Evolutionary conservation across 2,888 invertebrate species (phyloP).

Genomic region (Drosophila paranaensis): DNA sequence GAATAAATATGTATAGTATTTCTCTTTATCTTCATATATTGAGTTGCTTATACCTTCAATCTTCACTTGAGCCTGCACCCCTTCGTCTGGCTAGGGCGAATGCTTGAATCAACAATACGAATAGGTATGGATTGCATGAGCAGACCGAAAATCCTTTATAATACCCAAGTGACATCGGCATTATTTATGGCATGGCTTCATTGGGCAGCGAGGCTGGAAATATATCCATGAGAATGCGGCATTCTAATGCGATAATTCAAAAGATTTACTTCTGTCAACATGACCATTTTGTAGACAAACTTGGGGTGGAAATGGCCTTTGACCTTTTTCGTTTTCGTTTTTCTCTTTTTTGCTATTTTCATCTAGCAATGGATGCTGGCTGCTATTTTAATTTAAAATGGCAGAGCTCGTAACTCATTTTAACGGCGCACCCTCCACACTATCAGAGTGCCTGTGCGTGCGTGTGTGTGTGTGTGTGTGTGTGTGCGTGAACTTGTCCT

Average conservation of each 20-base stretch:
- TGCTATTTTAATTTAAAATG: slow-evolving; percentile 83
- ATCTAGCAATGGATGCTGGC: slow-evolving; percentile 66
- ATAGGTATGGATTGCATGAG: slow-evolving; percentile 26
- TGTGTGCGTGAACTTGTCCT: slow-evolving; percentile 73
- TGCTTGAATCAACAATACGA: slow-evolving; percentile 62
- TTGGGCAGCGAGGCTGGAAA: slow-evolving; percentile 54
- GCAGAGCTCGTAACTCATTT: slow-evolving; percentile 84
- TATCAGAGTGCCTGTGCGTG: slow-evolving; percentile 31
- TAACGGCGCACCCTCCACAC: slow-evolving; percentile 76
- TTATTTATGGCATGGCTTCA: slow-evolving; percentile 82
- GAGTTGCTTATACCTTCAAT: slow-evolving; percentile 13
- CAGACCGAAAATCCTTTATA: slow-evolving; percentile 76
- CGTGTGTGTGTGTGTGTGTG: slow-evolving; percentile 31
- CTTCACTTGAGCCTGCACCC: slow-evolving; percentile 12
- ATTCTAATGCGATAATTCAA: slow-evolving; percentile 83
- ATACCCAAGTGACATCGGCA: slow-evolving; percentile 68
- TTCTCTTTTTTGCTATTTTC: slow-evolving; percentile 43
- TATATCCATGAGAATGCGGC: slow-evolving; percentile 76
- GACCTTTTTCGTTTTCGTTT: slow-evolving; percentile 62
- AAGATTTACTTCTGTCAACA: slow-evolving; percentile 84
- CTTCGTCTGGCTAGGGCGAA: slow-evolving; percentile 1
- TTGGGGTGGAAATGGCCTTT: slow-evolving; percentile 76
- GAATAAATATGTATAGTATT: background rate
- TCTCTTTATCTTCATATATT: background rate
- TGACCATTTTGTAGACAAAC: slow-evolving; percentile 76